Evolutionary conservation across 2,888 invertebrate genomes (phyloP).

Genomic region (Brachypalpus laphriformis): DNA sequence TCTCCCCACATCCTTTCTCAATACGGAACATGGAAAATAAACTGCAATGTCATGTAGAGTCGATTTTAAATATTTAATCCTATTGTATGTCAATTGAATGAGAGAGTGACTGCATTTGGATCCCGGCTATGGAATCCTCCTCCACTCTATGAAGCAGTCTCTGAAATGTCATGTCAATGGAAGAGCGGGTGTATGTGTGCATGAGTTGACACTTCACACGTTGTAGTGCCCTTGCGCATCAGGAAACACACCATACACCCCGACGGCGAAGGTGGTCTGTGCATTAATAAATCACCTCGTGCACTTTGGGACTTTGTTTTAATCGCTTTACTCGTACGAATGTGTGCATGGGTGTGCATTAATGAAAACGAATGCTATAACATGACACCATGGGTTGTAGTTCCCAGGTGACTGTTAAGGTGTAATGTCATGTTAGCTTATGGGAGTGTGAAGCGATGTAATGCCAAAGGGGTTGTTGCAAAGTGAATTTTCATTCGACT

Average conservation of each 20-base stretch:
- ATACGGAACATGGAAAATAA: conserved; percentile 75
- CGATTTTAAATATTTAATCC: conserved; percentile 80
- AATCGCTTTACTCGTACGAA: conserved; percentile 51
- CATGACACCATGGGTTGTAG: conserved; percentile 23
- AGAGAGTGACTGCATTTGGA: conserved; percentile 70
- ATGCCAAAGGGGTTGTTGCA: conserved; percentile 51
- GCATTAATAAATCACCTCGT: conserved; percentile 78
- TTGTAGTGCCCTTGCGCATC: conserved; percentile 58
- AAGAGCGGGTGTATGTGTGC: conserved; percentile 27
- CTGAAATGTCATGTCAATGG: background rate
- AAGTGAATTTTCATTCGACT: conserved; percentile 33
- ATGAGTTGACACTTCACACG: conserved; percentile 35
- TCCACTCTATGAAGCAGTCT: background rate
- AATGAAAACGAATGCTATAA: conserved; percentile 25
- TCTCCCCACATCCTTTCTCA: background rate
- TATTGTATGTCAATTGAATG: conserved; percentile 77
- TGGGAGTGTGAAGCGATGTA: conserved; percentile 53
- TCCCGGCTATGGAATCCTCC: conserved; percentile 54
- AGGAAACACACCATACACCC: background rate
- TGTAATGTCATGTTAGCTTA: conserved; percentile 73
- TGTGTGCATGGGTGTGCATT: background rate
- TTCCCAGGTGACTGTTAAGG: conserved; percentile 63
- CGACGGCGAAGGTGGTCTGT: conserved; percentile 43
- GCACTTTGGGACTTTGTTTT: conserved; percentile 78
- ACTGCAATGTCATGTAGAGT: conserved; percentile 79